Evolutionary conservation across 2,797 vertebrate genomes (phyloP).

Genomic region (Leptatherina wallacei): DNA sequence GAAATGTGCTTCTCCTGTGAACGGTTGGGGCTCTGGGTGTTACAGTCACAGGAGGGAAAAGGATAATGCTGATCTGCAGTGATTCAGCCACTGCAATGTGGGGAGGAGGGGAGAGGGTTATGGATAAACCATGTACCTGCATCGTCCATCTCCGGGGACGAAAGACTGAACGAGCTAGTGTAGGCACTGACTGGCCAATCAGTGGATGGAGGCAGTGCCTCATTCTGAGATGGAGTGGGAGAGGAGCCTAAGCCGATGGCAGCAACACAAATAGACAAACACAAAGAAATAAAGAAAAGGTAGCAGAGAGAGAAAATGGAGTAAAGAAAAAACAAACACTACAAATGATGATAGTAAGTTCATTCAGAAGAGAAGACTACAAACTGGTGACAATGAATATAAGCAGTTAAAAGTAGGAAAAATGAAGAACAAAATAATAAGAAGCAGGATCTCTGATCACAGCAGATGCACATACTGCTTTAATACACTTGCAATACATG

Average conservation of each 20-base stretch:
- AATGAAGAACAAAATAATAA: slow-evolving; percentile 58
- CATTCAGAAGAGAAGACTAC: slow-evolving; percentile 31
- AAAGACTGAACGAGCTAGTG: slow-evolving; percentile 91
- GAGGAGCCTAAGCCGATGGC: slow-evolving; percentile 79
- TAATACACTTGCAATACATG: not conserved
- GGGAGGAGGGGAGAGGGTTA: slow-evolving; percentile 26
- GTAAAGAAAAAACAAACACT: slow-evolving; percentile 61
- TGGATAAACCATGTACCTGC: slow-evolving; percentile 83
- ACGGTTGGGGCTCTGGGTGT: slow-evolving; percentile 31
- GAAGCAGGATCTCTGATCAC: slow-evolving; percentile 48
- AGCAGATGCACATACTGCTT: slow-evolving; percentile 18
- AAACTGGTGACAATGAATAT: slow-evolving; percentile 54
- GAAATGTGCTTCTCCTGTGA: slow-evolving; percentile 26
- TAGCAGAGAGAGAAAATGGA: slow-evolving; percentile 73
- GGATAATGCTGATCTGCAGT: slow-evolving; percentile 42
- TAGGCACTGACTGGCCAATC: slow-evolving; percentile 93
- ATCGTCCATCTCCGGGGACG: slow-evolving; percentile 86
- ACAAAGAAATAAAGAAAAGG: slow-evolving; percentile 62
- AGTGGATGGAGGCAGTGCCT: slow-evolving; percentile 90
- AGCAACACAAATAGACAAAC: slow-evolving; percentile 68
- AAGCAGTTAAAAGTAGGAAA: slow-evolving; percentile 59
- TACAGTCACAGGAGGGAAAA: slow-evolving; percentile 38
- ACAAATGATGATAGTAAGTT: slow-evolving; percentile 61
- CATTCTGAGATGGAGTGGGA: slow-evolving; percentile 91
- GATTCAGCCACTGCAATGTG: slow-evolving; percentile 42